Percentiles rank a stretch among this genome's conserved stretches.
phyloP scores from a whole-genome alignment of 2,113 vertebrate species.

The Emberiza fucata region DNA sequence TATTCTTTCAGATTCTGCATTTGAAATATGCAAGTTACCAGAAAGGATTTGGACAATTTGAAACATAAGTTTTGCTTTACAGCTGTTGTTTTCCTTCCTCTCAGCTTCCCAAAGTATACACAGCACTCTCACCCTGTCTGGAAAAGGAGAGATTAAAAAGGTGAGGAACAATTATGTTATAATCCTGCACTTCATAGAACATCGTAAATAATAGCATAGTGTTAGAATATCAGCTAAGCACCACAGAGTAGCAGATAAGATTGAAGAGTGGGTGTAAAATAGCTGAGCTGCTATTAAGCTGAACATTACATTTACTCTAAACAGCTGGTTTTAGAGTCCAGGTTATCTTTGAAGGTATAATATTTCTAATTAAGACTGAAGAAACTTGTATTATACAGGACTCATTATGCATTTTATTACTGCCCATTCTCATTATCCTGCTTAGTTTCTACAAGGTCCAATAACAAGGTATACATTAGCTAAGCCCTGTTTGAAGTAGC shows the following conservation, averaged over 20 bases:
- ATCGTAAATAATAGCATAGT: background rate
- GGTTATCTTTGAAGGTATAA: background rate
- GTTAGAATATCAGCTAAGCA: background rate
- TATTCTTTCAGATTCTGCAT: background rate
- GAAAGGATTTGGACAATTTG: background rate
- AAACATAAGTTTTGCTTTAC: background rate
- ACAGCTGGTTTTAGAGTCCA: background rate
- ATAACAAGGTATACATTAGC: constrained; percentile 48
- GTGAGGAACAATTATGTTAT: background rate
- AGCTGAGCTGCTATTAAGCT: background rate
- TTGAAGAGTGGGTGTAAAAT: constrained; percentile 4
- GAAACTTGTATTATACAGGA: constrained; percentile 3
- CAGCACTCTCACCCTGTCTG: background rate
- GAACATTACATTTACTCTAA: background rate
- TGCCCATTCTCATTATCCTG: constrained; percentile 11
- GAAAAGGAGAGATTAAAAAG: background rate
- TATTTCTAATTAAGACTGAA: constrained; percentile 39
- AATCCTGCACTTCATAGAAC: background rate
- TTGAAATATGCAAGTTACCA: background rate
- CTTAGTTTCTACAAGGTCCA: constrained; percentile 39
- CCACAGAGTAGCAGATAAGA: background rate
- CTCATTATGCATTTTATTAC: constrained; percentile 40
- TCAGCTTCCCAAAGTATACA: background rate
- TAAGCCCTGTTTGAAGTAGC: constrained; percentile 62
- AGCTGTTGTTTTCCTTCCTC: background rate